Percentiles rank a stretch among this genome's conserved stretches.
Evolutionary conservation across 1,140 invertebrate species (phyloP).

Genomic region (Orchestia grillus): DNA sequence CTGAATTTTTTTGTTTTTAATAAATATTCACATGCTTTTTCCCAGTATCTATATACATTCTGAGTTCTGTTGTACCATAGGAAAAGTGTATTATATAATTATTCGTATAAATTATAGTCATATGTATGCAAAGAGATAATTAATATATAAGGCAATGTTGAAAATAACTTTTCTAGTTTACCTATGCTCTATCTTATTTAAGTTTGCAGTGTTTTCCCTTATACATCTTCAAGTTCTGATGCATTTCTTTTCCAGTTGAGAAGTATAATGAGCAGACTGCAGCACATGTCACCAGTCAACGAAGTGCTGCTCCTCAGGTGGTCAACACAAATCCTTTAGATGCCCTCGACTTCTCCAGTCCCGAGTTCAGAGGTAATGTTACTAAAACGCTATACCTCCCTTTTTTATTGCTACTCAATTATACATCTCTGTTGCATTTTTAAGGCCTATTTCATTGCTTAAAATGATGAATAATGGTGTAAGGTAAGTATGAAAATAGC

Average conservation of each 20-base stretch:
- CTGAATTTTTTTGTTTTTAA: neutral
- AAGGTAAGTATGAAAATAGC: too few species aligned
- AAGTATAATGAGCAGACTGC: conserved; percentile 80
- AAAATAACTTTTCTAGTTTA: too few species aligned
- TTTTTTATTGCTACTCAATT: neutral
- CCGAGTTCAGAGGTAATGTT: conserved; percentile 79
- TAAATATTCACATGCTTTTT: neutral
- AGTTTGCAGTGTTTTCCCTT: neutral
- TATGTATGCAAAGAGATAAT: neutral
- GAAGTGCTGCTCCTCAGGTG: conserved; percentile 77
- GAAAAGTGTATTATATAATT: neutral
- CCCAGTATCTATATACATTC: neutral
- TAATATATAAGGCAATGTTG: neutral
- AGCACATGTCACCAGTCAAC: conserved; percentile 75
- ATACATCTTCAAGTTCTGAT: too few species aligned
- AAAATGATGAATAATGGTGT: too few species aligned
- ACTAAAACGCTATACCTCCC: neutral
- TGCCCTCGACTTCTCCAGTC: conserved; percentile 75
- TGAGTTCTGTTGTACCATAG: neutral
- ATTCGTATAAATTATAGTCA: neutral
- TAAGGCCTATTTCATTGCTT: too few species aligned
- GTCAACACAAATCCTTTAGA: conserved; percentile 86
- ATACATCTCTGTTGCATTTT: neutral
- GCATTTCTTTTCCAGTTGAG: conserved; percentile 75
- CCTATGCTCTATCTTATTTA: too few species aligned